These are phyloP conservation scores for Ctenodactylus gundi DNA, from an alignment of 2,113 vertebrate genomes.

Conservation along the genomic window DNA sequence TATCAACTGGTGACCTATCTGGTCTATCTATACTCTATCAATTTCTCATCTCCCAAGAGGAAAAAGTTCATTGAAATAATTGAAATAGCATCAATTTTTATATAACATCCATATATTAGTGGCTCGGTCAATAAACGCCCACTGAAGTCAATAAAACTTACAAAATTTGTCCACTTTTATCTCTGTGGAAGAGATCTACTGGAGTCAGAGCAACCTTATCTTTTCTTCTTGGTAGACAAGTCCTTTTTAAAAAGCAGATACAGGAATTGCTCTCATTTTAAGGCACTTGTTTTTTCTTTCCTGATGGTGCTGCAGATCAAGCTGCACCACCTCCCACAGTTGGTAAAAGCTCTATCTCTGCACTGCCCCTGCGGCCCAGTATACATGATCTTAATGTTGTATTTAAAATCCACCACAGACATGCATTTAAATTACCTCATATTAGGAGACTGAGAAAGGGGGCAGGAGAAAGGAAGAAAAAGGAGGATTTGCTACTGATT, in stretches of 20 bases:
- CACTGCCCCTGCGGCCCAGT: background rate
- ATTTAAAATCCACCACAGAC: background rate
- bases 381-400: background rate
- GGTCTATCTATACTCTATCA: background rate
- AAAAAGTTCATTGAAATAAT: background rate
- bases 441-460: background rate
- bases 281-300: no score
- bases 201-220: background rate
- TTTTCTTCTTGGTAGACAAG: constrained; percentile 20
- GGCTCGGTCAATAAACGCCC: constrained; percentile 23
- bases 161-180: constrained; percentile 8
- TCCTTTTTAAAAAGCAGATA: constrained; percentile 41
- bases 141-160: constrained; percentile 6
- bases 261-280: constrained; percentile 25
- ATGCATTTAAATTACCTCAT: background rate
- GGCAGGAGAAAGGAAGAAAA: background rate
- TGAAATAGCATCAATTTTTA: constrained; percentile 37
- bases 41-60: background rate
- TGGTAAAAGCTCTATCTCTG: no score
- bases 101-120: constrained; percentile 24
- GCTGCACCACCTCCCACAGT: no score
- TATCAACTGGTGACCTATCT: background rate
- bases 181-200: background rate
- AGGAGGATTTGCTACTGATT: background rate
- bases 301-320: no score